Evolutionary conservation across 2,113 vertebrate genomes (phyloP), one percentile per base, ranked within the genome.

Genomic region (Xiphophorus couchianus): DNA sequence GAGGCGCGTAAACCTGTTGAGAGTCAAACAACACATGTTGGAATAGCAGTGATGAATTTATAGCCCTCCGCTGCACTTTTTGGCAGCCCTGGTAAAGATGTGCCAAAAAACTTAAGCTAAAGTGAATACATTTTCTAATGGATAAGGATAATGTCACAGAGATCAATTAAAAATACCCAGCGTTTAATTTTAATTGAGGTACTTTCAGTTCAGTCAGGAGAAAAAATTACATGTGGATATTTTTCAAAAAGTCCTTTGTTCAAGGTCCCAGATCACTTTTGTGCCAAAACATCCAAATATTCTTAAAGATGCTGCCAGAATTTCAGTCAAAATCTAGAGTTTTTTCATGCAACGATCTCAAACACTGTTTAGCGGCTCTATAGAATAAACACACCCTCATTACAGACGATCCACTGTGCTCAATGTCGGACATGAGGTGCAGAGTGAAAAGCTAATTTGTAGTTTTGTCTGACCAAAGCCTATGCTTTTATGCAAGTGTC

Each of bases 1-100:
- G 88, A 86, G 89, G 91, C 89, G 88, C 88, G 89, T 82, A 89
- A 93, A 95, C 93, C 91, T 95, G 94, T 95, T 93, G 93, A 91
- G 89, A 92, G 89, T 90, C 0, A 86, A 89, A 86, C 90, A 86
- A 86, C 92, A 83, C 91, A 92, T 94, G 93, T 91, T 19, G 48
- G 82, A 83, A 81, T 84, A 78, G 83, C 95, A 94, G 95, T 95
- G 94, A 96, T 90, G 37, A 91, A 94, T 84, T 77, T 63, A 64
- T 73, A 81, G 51, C 51, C 51, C 51, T 25, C 2, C 51, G 14
- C 39, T 42, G 25, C 51, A 58, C 7, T n/a, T 58, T 58, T n/a
- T 25, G 7, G 51, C 51, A 58, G 22, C 22, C 22, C 8, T 25
- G 51, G 22, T 58, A 58, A 58, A 58, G 2, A 58, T 58, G 51